Evolutionary conservation across 35 echinoderm and acorn worm species (phyloP).

Genomic region (Amphiura filiformis): DNA sequence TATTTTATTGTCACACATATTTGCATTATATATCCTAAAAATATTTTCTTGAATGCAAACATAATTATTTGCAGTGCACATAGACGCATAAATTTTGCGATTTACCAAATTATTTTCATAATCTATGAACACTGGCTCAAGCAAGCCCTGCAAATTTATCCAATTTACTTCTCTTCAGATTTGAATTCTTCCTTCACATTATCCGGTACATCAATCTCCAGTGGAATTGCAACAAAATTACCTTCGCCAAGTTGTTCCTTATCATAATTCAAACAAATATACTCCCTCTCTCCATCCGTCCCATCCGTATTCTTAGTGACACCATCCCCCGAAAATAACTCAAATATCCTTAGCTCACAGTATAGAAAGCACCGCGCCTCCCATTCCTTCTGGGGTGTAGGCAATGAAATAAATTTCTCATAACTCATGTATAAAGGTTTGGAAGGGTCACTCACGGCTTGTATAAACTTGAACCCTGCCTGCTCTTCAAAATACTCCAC

Average conservation of each 20-base stretch:
- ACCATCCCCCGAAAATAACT: conserved; percentile 85
- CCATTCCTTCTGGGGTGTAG: conserved; percentile 71
- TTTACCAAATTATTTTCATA: too few relatives aligned
- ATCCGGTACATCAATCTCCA: conserved; percentile 20
- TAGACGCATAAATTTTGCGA: too few relatives aligned
- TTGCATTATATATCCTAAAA: too few relatives aligned
- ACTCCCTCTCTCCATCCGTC: conserved; percentile 67
- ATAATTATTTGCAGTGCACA: too few relatives aligned
- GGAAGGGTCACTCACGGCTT: conserved; percentile 45
- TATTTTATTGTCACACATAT: too few relatives aligned
- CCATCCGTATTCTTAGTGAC: conserved; percentile 62
- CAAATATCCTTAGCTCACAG: conserved; percentile 90
- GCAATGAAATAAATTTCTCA: conserved; percentile 41
- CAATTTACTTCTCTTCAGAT: not conserved
- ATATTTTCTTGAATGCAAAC: too few relatives aligned
- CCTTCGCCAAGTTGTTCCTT: conserved; percentile 19
- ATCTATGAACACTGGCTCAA: too few relatives aligned
- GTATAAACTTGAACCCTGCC: conserved; percentile 72
- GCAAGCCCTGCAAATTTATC: too few relatives aligned
- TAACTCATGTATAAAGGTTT: conserved; percentile 85
- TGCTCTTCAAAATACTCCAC: conserved; percentile 75
- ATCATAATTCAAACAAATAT: conserved; percentile 64
- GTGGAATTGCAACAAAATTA: conserved; percentile 15
- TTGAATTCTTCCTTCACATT: conserved; percentile 16
- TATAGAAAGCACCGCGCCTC: conserved; percentile 85